phyloP scores from a whole-genome alignment of 2,797 vertebrate genomes.

The Pteronotus mesoamericanus region DNA sequence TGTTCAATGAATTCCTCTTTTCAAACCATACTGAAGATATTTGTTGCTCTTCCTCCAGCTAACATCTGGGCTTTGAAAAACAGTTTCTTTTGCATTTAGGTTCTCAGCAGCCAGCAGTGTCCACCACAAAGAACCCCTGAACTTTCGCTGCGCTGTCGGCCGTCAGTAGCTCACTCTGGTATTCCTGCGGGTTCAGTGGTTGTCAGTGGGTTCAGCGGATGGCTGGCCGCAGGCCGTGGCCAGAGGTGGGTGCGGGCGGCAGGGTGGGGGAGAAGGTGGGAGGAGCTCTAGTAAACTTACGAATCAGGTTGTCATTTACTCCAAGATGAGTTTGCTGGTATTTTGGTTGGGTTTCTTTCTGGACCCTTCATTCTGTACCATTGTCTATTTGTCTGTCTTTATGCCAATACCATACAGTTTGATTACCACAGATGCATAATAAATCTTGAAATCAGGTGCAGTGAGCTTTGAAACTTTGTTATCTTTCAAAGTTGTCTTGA shows the following conservation, averaged over 20 bases:
- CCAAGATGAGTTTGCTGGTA: neutral
- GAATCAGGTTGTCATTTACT: neutral
- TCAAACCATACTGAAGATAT: conserved; percentile 94
- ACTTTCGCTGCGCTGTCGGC: conserved; percentile 94
- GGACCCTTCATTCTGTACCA: too few relatives aligned
- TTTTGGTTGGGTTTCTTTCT: neutral
- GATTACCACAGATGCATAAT: too few relatives aligned
- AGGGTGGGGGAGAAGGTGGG: too few relatives aligned
- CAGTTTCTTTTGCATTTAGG: conserved; percentile 86
- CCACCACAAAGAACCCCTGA: conserved; percentile 95
- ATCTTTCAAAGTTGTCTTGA: neutral
- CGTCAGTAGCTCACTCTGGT: conserved; percentile 99
- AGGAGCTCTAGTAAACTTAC: neutral
- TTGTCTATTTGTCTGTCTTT: too few relatives aligned
- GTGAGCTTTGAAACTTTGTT: neutral
- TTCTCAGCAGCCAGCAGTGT: conserved; percentile 92
- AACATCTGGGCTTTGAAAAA: conserved; percentile 98
- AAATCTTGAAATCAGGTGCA: neutral
- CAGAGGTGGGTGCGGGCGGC: too few relatives aligned
- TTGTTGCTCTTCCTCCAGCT: conserved; percentile 97
- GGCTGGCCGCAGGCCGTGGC: too few relatives aligned
- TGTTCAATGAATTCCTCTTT: conserved; percentile 98
- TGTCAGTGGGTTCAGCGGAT: conserved; percentile 89
- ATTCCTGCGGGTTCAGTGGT: conserved; percentile 99
- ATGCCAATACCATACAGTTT: too few relatives aligned